phyloP scores from a whole-genome alignment of 2,113 vertebrate species.

The Castor canadensis region DNA sequence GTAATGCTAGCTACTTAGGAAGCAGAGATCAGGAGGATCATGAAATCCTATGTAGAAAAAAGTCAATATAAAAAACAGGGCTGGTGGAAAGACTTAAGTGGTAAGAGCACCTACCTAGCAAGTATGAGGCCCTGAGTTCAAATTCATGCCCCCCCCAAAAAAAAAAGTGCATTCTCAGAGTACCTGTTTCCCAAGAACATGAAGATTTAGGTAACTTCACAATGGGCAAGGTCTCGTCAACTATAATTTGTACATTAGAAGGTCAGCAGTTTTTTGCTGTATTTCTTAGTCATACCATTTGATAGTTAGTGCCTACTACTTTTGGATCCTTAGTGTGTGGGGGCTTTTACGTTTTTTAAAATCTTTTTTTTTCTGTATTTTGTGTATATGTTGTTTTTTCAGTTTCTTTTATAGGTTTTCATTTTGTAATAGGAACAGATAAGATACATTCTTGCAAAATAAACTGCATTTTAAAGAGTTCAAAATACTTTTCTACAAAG shows the following conservation, averaged over 20 bases:
- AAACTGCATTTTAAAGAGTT: slow-evolving; percentile 3
- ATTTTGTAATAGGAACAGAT: not conserved
- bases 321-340: not conserved
- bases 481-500: not conserved
- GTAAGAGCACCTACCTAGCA: too few species aligned
- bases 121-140: too few species aligned
- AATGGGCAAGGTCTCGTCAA: not conserved
- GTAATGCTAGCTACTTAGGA: too few species aligned
- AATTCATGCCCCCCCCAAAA: too few species aligned
- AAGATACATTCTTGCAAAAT: not conserved
- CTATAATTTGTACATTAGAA: not conserved
- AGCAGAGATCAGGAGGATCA: too few species aligned
- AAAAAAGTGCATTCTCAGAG: not conserved
- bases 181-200: not conserved
- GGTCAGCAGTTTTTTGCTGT: not conserved
- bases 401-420: slow-evolving; percentile 1
- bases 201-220: not conserved
- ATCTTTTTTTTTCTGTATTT: not conserved
- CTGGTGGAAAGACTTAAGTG: too few species aligned
- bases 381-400: not conserved
- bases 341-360: not conserved
- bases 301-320: not conserved
- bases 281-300: not conserved
- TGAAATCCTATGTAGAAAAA: too few species aligned
- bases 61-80: too few species aligned